Evolutionary conservation across 1,140 invertebrate species (phyloP), one percentile per base, ranked within the genome.

Genomic region (Chrysopa pallens): DNA sequence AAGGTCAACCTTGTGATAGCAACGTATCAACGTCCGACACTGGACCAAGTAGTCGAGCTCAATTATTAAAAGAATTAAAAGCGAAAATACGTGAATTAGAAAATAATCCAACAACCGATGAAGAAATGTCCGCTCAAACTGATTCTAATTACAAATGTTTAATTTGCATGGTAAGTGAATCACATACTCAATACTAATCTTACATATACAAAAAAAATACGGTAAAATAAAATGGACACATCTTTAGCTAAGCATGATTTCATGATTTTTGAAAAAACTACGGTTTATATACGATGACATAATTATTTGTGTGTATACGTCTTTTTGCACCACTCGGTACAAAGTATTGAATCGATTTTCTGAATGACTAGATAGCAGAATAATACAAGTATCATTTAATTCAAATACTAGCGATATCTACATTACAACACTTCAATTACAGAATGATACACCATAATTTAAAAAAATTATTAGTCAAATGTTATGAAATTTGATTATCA

Each of bases 121-220:
- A 61, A 38, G 59, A 23, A 23, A 23, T 23, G 17, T 23, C 17
- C 5, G 17, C 17, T 23, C 17, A 23, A 23, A 23, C 17, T 23
- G 17, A 23, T 23, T 23, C 17, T 23, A 23, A 59, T 36, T 75
- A 72, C 50, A 78, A 79, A 55, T 84, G 80, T 69, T 67, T 82
- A 38, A 80, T 82, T 44, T 82, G 80, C 55, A 74, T 80, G 74
- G 79, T 80, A 52, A 70, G 67, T 49, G 17, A 23, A 2, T 5
- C 17, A 2, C 17, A 23, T 23, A 3, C 17, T 23, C 17, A 31
- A 31, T 31, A 31, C 6, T 31, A 31, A 31, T 31, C 11, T 31
- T 31, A 11, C 29, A 31, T 31, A 31, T 31, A 7, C 29, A 11
- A 7, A 31, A 7, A 7, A 31, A 31, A 11, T 31, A 31, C 29